Base-by-base conservation (phyloP, 64 coral and sea anemone genomes). In the Orbicella faveolata region DNA sequence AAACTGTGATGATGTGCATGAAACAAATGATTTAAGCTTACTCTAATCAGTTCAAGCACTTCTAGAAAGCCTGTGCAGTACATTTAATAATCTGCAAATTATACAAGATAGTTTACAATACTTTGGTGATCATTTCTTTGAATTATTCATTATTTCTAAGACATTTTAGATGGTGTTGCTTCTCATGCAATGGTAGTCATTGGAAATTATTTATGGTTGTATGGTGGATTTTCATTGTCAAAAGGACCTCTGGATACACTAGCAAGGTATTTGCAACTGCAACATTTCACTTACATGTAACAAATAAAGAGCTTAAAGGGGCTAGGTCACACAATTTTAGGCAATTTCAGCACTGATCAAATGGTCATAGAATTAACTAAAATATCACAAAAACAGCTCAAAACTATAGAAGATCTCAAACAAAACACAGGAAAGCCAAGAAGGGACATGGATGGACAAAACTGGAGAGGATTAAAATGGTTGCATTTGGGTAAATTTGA, bases 121-220 rank as follows among this genome's bases (percentile, higher is more conserved):
- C 10, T 26, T 26, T 70, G 67, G 67, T 70, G 20, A 26, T 70
- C 67, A 70, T 70, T 70, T 26, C 9, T 69, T 69, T 23, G 30
- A 0, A 26, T 26, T 26, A 25, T 11, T 70, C 23, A 26, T 26
- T 70, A 0, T 26, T 10, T 70, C 21, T 10, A 52, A 81, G 79
- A 81, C 59, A 6, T 63, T 81, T 63, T 81, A 63, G 79, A 36
- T 81, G 79, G 79, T 81, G 79, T 81, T 81, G 25, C 54, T 16
- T 81, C 79, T 36, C 79, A 81, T 81, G 79, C 55, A 18, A 81
- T 81, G 54, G 79, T 20, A 6, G n/a, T 63, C 1, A 19, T 81
- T 81, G 79, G 79, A 63, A 63, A 81, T 81, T 55, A 81, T 35
- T 17, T 81, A 81, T 81, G 79, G 79, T 0, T 81, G 54, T 81